phyloP scores from a whole-genome alignment of 2,888 invertebrate species.

The Lithophane socia region DNA sequence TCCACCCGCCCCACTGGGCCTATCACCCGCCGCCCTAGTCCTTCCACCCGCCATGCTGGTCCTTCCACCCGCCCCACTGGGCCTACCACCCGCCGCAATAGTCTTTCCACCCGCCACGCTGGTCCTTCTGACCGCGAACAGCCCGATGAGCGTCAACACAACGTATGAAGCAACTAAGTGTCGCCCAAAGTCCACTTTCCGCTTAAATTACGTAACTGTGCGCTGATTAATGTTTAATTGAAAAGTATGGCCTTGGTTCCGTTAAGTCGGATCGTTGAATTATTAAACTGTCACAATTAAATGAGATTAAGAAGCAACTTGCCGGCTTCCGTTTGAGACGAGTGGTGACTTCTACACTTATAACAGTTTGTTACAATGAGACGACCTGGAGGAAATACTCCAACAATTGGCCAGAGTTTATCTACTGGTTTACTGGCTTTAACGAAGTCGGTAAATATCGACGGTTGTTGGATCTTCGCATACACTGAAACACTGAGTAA shows the following conservation, averaged over 20 bases:
- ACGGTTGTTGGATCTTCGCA: constrained; percentile 9
- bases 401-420: neutral
- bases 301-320: constrained; percentile 19
- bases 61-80: neutral
- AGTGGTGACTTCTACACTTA: constrained; percentile 4
- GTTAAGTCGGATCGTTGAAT: neutral
- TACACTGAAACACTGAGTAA: constrained; percentile 6
- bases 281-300: constrained; percentile 30
- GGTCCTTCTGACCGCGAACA: neutral
- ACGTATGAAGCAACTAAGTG: constrained; percentile 23
- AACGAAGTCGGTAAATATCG: neutral
- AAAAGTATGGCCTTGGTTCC: constrained; percentile 1
- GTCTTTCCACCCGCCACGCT: neutral
- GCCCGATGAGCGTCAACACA: constrained; percentile 5
- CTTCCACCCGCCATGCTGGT: neutral
- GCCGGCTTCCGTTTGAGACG: constrained; percentile 2
- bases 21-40: neutral
- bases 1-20: neutral
- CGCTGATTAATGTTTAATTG: constrained; percentile 35
- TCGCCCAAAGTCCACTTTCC: neutral
- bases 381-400: neutral
- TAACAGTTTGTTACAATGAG: constrained; percentile 11
- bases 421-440: neutral
- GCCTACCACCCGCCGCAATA: neutral
- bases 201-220: constrained; percentile 21